A percentile compares a stretch with the other conserved stretches of the same genome.
These are phyloP conservation scores for Scarus forsteni DNA, from an alignment of 2,797 vertebrate genomes.

Conservation along the genomic window DNA sequence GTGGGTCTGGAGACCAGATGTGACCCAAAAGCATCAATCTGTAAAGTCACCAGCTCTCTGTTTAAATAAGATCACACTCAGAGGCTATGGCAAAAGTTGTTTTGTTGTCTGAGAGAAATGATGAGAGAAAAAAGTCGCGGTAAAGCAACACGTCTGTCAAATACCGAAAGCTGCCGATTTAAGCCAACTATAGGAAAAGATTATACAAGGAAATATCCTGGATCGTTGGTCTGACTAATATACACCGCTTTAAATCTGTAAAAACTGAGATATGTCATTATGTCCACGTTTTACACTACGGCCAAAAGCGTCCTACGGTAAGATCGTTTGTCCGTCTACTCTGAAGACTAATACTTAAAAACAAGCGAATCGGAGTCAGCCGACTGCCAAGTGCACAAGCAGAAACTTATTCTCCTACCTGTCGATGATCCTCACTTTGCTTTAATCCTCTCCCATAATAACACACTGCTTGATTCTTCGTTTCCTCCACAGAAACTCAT, in stretches of 20 bases:
- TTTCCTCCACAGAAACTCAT: slow-evolving; percentile 68
- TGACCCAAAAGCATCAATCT: slow-evolving; percentile 14
- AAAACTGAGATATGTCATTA: background rate
- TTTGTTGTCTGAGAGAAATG: background rate
- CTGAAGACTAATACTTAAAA: background rate
- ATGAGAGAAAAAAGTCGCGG: background rate
- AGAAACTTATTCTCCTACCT: slow-evolving; percentile 68
- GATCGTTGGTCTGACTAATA: background rate
- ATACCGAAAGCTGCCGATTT: slow-evolving; percentile 1
- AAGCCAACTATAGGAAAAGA: slow-evolving; percentile 8
- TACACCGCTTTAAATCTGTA: slow-evolving; percentile 10
- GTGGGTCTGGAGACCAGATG: slow-evolving; percentile 30
- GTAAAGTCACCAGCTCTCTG: background rate
- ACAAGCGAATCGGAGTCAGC: slow-evolving; percentile 5
- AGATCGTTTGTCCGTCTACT: background rate
- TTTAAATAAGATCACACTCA: background rate
- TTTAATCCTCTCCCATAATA: slow-evolving; percentile 68
- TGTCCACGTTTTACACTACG: background rate
- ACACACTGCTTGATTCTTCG: slow-evolving; percentile 52
- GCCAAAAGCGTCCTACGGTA: background rate
- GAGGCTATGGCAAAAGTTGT: slow-evolving; percentile 28
- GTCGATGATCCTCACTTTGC: slow-evolving; percentile 66
- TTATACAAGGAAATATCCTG: slow-evolving; percentile 29
- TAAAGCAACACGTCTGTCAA: slow-evolving; percentile 45
- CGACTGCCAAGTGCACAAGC: background rate